Percentiles rank a stretch among this genome's conserved stretches.
Evolutionary conservation across 2,888 invertebrate species (phyloP).

Genomic region (Cinara cedri): DNA sequence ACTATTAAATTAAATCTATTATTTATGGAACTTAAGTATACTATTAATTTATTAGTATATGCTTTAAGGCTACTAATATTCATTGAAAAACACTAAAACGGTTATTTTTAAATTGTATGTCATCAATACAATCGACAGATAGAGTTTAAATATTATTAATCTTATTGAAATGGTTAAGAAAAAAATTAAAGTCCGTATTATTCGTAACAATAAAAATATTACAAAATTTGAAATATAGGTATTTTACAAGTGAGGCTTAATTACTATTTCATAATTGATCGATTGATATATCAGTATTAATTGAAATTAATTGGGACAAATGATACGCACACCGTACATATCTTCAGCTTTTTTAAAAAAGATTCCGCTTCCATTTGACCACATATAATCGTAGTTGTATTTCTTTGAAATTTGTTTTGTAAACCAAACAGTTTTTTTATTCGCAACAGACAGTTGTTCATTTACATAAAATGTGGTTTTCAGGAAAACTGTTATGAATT

Average conservation of each 20-base stretch:
- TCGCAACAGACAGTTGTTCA: slow-evolving; percentile 8
- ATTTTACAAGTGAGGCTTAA: not conserved
- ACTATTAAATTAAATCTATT: slow-evolving; percentile 7
- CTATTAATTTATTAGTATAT: too few relatives aligned
- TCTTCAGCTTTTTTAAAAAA: not conserved
- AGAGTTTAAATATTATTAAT: too few relatives aligned
- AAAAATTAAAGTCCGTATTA: not conserved
- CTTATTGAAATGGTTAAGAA: too few relatives aligned
- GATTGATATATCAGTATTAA: slow-evolving; percentile 1
- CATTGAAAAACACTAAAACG: too few relatives aligned
- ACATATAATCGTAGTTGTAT: not conserved
- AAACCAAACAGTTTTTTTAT: not conserved
- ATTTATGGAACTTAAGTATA: not conserved
- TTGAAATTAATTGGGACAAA: not conserved
- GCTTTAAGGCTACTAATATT: too few relatives aligned
- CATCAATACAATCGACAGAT: not conserved
- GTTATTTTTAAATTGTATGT: too few relatives aligned
- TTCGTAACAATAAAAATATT: not conserved
- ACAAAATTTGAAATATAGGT: not conserved
- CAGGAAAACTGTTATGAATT: slow-evolving; percentile 4
- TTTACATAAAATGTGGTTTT: not conserved
- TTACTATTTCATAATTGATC: not conserved
- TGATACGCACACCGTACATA: not conserved
- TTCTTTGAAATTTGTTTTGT: slow-evolving; percentile 6
- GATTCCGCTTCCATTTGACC: not conserved